phyloP scores from a whole-genome alignment of 2,113 vertebrate genomes.

The Strix aluco region DNA sequence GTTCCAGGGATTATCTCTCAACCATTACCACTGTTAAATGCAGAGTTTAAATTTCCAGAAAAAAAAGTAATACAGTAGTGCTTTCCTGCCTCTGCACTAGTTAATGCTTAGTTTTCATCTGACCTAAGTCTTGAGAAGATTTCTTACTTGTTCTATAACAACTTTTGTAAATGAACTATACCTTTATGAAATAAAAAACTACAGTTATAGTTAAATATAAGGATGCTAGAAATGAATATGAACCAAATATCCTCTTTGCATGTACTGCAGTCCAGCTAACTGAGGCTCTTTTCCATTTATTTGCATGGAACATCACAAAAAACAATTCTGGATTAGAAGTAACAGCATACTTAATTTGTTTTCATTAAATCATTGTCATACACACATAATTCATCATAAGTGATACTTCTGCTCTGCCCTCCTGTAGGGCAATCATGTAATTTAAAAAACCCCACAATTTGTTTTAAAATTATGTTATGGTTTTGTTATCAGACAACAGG shows the following conservation, averaged over 20 bases:
- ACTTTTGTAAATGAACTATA: not conserved
- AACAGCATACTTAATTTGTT: not conserved
- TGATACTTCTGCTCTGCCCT: not conserved
- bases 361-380: not conserved
- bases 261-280: not conserved
- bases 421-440: not conserved
- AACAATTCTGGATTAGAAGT: not conserved
- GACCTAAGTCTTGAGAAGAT: not conserved
- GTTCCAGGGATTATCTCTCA: conserved; percentile 74
- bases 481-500: conserved; percentile 21
- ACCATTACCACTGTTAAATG: conserved; percentile 70
- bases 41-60: conserved; percentile 65
- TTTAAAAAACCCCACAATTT: not conserved
- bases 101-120: conserved; percentile 24
- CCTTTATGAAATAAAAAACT: not conserved
- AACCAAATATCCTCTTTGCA: not conserved
- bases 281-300: not conserved
- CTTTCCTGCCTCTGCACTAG: conserved; percentile 41
- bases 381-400: not conserved
- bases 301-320: not conserved
- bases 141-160: conserved; percentile 2
- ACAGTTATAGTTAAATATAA: not conserved
- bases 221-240: not conserved
- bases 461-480: not conserved
- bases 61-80: not conserved